Evolutionary conservation across 1,140 invertebrate genomes (phyloP).

Genomic region (Drosophila prosaltans): DNA sequence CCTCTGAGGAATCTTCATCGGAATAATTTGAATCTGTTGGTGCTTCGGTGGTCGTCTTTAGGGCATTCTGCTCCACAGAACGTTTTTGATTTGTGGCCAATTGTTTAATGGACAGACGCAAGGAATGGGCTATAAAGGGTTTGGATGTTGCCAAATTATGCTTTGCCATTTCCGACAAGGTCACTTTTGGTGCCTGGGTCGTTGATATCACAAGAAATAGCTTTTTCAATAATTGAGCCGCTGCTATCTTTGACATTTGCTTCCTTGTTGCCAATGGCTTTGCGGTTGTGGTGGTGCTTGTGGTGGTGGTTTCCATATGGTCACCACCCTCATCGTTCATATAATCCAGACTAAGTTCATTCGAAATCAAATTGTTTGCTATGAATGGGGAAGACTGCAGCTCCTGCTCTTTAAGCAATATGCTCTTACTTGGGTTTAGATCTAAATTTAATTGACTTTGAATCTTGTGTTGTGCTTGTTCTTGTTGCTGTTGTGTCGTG

Average conservation of each 20-base stretch:
- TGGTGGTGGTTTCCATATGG: conserved; percentile 4
- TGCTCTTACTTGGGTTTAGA: conserved; percentile 4
- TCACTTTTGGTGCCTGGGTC: conserved; percentile 40
- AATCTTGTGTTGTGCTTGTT: conserved; percentile 2
- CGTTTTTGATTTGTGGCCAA: conserved; percentile 40
- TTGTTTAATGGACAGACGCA: conserved; percentile 58
- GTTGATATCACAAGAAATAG: conserved; percentile 56
- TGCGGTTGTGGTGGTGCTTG: conserved; percentile 13
- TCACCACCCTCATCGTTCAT: conserved; percentile 44
- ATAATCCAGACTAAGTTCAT: conserved; percentile 45
- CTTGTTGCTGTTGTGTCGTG: conserved; percentile 2
- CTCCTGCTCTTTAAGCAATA: conserved; percentile 21
- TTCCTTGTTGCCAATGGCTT: not conserved
- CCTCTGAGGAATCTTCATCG: conserved; percentile 38
- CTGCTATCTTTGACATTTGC: conserved; percentile 51
- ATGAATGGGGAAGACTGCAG: conserved; percentile 8
- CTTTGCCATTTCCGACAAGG: conserved; percentile 55
- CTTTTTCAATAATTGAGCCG: conserved; percentile 49
- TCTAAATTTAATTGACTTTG: conserved; percentile 3
- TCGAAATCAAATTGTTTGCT: conserved; percentile 37
- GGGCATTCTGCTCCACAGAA: not conserved
- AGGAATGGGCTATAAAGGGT: conserved; percentile 55
- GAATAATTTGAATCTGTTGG: conserved; percentile 51
- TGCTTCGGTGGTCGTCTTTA: not conserved
- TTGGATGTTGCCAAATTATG: conserved; percentile 66